Conservation (phyloP, 1,140 invertebrate species). For the Thereuonema tuberculata region DNA sequence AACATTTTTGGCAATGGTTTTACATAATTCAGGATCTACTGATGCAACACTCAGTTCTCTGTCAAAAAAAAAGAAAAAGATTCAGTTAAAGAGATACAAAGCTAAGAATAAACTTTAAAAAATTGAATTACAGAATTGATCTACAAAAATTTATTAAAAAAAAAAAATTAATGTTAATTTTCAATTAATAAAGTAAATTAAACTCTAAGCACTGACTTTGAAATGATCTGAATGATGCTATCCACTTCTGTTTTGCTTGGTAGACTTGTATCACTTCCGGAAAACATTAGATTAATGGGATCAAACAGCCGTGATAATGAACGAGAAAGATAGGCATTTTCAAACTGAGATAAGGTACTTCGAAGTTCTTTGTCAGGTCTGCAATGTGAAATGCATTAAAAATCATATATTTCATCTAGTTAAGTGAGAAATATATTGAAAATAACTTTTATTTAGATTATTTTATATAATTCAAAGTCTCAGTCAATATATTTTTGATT, state of each 20-base stretch:
- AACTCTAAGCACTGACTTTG: too few relatives aligned
- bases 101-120: too few relatives aligned
- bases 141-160: slow-evolving; percentile 3
- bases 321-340: slow-evolving; percentile 72
- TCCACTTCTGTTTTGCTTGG: slow-evolving; percentile 50
- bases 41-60: slow-evolving; percentile 62
- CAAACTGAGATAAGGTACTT: slow-evolving; percentile 47
- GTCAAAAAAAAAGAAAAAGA: slow-evolving; percentile 22
- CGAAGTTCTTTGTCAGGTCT: slow-evolving; percentile 35
- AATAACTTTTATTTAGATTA: too few relatives aligned
- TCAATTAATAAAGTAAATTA: too few relatives aligned
- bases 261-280: slow-evolving; percentile 34
- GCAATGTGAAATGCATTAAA: too few relatives aligned
- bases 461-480: too few relatives aligned
- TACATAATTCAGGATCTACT: slow-evolving; percentile 51
- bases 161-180: too few relatives aligned
- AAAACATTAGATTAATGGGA: slow-evolving; percentile 71
- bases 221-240: too few relatives aligned
- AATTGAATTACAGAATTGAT: slow-evolving; percentile 9
- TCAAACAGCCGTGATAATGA: slow-evolving; percentile 69
- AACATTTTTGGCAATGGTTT: slow-evolving; percentile 57
- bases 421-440: too few relatives aligned
- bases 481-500: too few relatives aligned
- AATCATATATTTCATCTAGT: too few relatives aligned
- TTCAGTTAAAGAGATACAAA: too few relatives aligned